Base-by-base conservation (phyloP, 2,797 vertebrate species). In the Semaprochilodus insignis region DNA sequence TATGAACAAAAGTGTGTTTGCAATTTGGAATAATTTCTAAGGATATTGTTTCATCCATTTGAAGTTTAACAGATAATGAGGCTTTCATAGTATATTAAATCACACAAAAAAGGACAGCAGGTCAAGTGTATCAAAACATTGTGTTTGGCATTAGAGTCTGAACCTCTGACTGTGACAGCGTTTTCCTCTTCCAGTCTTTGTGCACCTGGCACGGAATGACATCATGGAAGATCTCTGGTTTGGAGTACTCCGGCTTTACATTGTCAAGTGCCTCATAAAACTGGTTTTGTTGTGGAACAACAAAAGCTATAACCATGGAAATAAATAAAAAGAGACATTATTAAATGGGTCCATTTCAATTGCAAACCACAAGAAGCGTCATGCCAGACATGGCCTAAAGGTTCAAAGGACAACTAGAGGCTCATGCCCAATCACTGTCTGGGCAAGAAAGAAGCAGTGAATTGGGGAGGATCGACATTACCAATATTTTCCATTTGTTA, bases 161-260 rank as follows among this genome's bases (percentile, higher is more conserved):
- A 81, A 72, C 63, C 36, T 44, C 36, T 80, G 69, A 80, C 59
- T 59, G 48, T 84, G 79, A 85, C 77, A 84, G 72, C 54, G 31
- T 71, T 80, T 80, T 57, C 55, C n/a, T 10, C 36, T 80, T 59
- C 63, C 74, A 83, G 36, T 80, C 62, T 70, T 76, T 80, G 84
- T 85, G 90, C 92, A 94, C 92, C 92, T 95, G 93, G 87, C 79
- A 81, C 51, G 63, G 87, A 85, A 87, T 91, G 92, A 87, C 83
- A 91, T 91, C 90, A 92, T 92, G 93, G 93, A 93, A 94, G 90
- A 92, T 93, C 88, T 93, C 83, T 7, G 82, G 44, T 91, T 89
- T 84, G 83, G 74, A 84, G 34, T 23, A 19, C 88, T 84, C 70
- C 80, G 91, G 86, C 75, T 90, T 90, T 89, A 88, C 85, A 89